Percentiles rank a stretch among this genome's conserved stretches.
Conservation (phyloP, 2,797 vertebrate genomes). For the Notolepis coatsorum region DNA sequence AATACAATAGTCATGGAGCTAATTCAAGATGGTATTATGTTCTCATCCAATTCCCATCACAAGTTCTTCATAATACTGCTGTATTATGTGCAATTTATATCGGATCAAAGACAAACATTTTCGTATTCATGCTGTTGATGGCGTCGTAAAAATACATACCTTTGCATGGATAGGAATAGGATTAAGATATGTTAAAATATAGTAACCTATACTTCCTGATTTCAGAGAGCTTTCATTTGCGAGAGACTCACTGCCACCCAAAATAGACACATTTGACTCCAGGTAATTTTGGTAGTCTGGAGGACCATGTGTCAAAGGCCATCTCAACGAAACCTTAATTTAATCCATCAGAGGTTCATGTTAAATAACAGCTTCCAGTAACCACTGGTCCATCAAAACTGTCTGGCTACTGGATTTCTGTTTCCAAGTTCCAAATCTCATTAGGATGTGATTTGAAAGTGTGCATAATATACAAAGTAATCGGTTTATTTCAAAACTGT, state of each 20-base stretch:
- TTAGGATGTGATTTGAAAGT: neutral
- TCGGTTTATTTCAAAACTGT: neutral
- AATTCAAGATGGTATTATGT: too few species aligned
- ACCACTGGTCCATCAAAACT: neutral
- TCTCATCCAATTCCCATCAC: too few species aligned
- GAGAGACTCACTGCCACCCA: conserved; percentile 36
- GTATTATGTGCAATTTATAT: too few species aligned
- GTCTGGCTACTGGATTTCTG: neutral
- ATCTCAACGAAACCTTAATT: neutral
- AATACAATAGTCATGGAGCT: too few species aligned
- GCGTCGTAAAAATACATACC: too few species aligned
- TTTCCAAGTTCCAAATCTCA: neutral
- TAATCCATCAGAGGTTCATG: neutral
- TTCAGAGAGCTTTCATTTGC: neutral
- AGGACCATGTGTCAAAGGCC: neutral
- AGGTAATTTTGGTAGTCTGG: conserved; percentile 2
- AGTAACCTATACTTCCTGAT: too few species aligned
- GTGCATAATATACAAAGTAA: neutral
- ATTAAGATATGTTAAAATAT: too few species aligned
- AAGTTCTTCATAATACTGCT: too few species aligned
- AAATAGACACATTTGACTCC: conserved; percentile 15
- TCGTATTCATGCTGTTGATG: too few species aligned
- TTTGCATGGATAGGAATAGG: too few species aligned
- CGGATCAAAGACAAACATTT: too few species aligned
- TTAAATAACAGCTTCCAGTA: neutral